phyloP scores from a whole-genome alignment of 2,113 vertebrate genomes.

The Archocentrus centrarchus region DNA sequence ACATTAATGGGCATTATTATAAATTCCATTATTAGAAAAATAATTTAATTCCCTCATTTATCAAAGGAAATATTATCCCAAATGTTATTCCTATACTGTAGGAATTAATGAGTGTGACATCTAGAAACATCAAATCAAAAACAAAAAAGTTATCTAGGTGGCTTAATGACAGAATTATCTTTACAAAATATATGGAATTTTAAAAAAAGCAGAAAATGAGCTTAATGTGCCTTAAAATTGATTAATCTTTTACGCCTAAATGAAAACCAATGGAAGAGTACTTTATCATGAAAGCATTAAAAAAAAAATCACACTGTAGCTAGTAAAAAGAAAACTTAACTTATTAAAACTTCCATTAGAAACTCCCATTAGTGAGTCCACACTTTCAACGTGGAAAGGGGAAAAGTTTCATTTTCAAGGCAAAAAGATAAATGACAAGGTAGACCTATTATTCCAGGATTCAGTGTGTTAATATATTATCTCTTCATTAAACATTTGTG shows the following conservation, averaged over 20 bases:
- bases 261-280: slow-evolving; percentile 43
- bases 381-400: slow-evolving; percentile 11
- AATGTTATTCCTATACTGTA: neutral
- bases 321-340: slow-evolving; percentile 39
- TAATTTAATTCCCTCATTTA: slow-evolving; percentile 20
- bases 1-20: slow-evolving; percentile 14
- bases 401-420: slow-evolving; percentile 15
- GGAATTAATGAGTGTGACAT: neutral
- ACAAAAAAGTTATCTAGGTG: neutral
- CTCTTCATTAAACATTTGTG: slow-evolving; percentile 62
- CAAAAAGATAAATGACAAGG: slow-evolving; percentile 36
- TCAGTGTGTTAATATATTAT: slow-evolving; percentile 21
- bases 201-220: slow-evolving; percentile 42
- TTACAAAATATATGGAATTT: slow-evolving; percentile 36
- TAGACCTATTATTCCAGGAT: slow-evolving; percentile 21
- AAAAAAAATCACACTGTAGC: slow-evolving; percentile 8
- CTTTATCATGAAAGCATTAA: slow-evolving; percentile 43
- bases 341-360: slow-evolving; percentile 48
- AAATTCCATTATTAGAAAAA: slow-evolving; percentile 34
- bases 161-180: slow-evolving; percentile 52
- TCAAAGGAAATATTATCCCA: slow-evolving; percentile 2
- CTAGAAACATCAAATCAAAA: slow-evolving; percentile 17
- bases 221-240: slow-evolving; percentile 68
- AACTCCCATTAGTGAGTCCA: slow-evolving; percentile 30
- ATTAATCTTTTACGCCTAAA: slow-evolving; percentile 63